Conservation (phyloP, 1,140 invertebrate species). For the Neodiprion pinetum region DNA sequence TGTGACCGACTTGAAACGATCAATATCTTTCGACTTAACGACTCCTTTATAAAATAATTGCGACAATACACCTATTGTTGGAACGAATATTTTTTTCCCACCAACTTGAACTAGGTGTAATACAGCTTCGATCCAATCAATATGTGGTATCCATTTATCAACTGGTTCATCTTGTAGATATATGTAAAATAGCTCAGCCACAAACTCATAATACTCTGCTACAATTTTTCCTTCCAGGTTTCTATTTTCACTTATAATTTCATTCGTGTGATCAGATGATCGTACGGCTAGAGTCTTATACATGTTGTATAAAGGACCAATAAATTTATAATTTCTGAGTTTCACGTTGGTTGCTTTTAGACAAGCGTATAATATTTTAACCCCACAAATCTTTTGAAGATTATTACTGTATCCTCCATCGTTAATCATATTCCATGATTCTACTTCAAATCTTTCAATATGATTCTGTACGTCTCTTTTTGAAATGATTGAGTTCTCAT, state of each 20-base stretch:
- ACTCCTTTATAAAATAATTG: constrained; percentile 5
- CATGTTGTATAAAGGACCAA: background rate
- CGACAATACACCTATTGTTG: constrained; percentile 29
- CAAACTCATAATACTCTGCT: constrained; percentile 32
- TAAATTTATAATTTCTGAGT: background rate
- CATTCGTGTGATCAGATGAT: background rate
- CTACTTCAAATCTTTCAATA: constrained; percentile 18
- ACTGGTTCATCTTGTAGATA: constrained; percentile 18
- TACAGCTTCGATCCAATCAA: constrained; percentile 8
- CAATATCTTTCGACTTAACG: constrained; percentile 18
- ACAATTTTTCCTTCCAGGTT: constrained; percentile 31
- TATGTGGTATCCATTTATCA: background rate
- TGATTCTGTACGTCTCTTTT: constrained; percentile 8
- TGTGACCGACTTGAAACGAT: constrained; percentile 34
- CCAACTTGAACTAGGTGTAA: constrained; percentile 27
- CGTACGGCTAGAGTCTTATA: background rate
- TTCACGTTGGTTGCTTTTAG: constrained; percentile 15
- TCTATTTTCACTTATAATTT: background rate
- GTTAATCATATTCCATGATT: constrained; percentile 26
- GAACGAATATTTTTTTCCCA: constrained; percentile 27
- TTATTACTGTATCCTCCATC: constrained; percentile 16
- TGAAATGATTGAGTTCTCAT: constrained; percentile 9
- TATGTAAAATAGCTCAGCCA: constrained; percentile 28
- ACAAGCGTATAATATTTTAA: constrained; percentile 31
- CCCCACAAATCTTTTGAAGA: constrained; percentile 28